A percentile compares a stretch with the other conserved stretches of the same genome.
phyloP scores from a whole-genome alignment of 1,140 invertebrate species.

The Neuroterus valhalla region DNA sequence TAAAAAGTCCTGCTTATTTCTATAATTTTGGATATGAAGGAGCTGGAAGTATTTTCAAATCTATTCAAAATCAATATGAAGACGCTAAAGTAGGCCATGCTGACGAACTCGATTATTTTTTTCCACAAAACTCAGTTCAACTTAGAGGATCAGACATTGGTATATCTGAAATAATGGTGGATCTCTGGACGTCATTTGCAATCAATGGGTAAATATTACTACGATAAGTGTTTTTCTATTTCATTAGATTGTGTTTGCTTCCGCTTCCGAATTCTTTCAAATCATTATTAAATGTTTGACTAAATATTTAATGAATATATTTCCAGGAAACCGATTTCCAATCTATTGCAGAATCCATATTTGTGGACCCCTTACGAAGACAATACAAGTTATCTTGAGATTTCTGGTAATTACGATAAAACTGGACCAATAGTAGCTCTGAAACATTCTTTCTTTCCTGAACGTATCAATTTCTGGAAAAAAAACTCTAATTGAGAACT shows the following conservation, averaged over 20 bases:
- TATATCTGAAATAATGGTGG: background rate
- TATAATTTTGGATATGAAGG: constrained; percentile 9
- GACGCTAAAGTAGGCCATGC: background rate
- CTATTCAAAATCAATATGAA: background rate
- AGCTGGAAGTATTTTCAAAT: background rate
- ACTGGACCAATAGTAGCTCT: background rate
- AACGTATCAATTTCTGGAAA: background rate
- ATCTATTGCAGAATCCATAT: background rate
- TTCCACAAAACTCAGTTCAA: background rate
- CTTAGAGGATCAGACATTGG: background rate
- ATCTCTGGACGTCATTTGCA: constrained; percentile 12
- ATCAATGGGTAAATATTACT: background rate
- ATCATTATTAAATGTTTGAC: too few relatives aligned
- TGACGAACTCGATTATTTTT: background rate
- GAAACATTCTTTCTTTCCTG: background rate
- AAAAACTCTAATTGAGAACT: background rate
- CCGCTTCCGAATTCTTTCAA: too few relatives aligned
- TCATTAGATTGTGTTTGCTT: too few relatives aligned
- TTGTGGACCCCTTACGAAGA: background rate
- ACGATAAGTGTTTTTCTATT: background rate
- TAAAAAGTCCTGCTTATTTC: background rate
- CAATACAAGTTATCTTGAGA: background rate
- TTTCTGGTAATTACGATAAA: background rate
- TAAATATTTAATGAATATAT: background rate
- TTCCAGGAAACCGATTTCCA: background rate